These are phyloP conservation scores for Sylvilagus bachmani DNA, from an alignment of 2,113 vertebrate species.

Conservation along the genomic window DNA sequence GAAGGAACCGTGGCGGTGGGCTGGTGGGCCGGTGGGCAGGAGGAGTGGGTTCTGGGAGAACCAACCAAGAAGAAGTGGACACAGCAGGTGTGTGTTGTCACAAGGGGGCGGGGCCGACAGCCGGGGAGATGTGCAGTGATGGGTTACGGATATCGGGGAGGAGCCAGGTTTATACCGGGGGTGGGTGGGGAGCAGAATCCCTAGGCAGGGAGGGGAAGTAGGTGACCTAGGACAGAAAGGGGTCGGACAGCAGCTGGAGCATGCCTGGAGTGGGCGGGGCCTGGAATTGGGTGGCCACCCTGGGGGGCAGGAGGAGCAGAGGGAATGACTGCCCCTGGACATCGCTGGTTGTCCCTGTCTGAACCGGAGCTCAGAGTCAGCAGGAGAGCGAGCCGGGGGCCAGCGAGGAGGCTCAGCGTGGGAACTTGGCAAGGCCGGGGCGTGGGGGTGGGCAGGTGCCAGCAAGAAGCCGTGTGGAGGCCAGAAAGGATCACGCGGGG, in stretches of 20 bases:
- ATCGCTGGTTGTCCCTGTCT: background rate
- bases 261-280: background rate
- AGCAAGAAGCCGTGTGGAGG: background rate
- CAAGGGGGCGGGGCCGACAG: background rate
- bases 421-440: background rate
- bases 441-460: fast-evolving
- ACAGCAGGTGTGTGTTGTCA: background rate
- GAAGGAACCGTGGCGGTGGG: background rate
- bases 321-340: background rate
- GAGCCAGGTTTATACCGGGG: too few species aligned
- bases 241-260: background rate
- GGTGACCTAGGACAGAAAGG: background rate
- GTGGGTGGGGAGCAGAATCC: too few species aligned
- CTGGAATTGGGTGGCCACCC: background rate
- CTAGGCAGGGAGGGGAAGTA: background rate
- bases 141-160: too few species aligned
- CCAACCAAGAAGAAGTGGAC: background rate
- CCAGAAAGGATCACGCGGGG: too few species aligned
- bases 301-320: too few species aligned
- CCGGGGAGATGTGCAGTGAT: background rate
- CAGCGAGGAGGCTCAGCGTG: background rate
- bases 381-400: background rate
- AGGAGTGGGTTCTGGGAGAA: background rate
- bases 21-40: too few species aligned
- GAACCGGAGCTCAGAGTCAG: background rate